Percentiles rank a stretch among this genome's conserved stretches.
These are phyloP conservation scores for Charadrius vociferus DNA, from an alignment of 2,113 vertebrate genomes.

Conservation along the genomic window DNA sequence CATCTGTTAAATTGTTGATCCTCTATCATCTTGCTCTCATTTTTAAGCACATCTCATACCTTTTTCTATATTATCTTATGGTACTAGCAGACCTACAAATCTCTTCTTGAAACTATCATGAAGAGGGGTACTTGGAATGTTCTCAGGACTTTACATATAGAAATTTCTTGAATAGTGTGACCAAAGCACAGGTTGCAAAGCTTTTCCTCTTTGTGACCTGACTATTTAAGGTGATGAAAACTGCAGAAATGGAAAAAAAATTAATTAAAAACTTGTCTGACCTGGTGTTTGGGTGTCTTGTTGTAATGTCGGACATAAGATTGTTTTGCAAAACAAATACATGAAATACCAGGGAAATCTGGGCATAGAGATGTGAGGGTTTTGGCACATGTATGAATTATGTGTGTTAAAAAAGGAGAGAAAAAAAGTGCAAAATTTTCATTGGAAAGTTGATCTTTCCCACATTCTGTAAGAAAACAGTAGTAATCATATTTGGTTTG, in stretches of 20 bases:
- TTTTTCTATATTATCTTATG: neutral
- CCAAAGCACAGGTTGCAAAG: neutral
- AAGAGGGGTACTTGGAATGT: accelerated
- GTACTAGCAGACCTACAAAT: neutral
- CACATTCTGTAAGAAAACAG: neutral
- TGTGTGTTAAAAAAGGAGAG: neutral
- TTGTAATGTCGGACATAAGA: neutral
- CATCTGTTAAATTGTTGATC: neutral
- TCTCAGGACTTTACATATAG: neutral
- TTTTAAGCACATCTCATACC: neutral
- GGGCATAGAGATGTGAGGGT: too few species aligned
- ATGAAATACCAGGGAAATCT: neutral
- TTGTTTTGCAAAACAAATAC: neutral
- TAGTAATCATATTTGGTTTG: neutral
- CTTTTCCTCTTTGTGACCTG: neutral
- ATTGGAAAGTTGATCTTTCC: neutral
- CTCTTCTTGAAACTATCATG: neutral
- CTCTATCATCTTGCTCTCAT: neutral
- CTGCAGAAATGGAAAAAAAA: neutral
- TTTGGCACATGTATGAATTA: neutral
- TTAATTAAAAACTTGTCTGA: neutral
- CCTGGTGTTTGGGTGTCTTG: neutral
- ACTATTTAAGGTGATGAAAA: neutral
- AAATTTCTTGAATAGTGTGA: neutral
- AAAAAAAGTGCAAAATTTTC: neutral